Conservation (phyloP, 2,113 vertebrate species). For the Tringa solitaria region DNA sequence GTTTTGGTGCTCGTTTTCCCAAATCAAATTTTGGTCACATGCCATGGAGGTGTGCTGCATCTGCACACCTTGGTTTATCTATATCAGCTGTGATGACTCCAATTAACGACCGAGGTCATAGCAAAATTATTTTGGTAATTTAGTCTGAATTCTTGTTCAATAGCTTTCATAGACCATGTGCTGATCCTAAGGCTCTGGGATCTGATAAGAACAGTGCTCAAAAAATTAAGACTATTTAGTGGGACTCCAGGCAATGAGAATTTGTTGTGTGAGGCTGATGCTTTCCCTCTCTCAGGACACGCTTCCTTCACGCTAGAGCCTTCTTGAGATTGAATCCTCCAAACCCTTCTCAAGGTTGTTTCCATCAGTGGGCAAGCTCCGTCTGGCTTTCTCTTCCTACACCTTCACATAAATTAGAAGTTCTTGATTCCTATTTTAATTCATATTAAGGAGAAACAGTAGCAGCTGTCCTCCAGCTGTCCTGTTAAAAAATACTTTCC, state of each 20-base stretch:
- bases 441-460: background rate
- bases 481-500: background rate
- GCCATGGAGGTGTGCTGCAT: background rate
- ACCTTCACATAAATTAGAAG: background rate
- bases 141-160: background rate
- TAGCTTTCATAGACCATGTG: background rate
- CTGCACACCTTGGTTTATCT: background rate
- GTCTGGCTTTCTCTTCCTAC: background rate
- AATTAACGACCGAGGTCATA: background rate
- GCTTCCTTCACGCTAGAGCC: background rate
- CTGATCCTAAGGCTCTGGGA: background rate
- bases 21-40: background rate
- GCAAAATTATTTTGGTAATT: background rate
- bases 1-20: background rate
- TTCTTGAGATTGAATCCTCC: background rate
- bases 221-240: background rate
- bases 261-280: background rate
- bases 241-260: background rate
- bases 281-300: background rate
- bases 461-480: background rate
- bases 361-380: background rate
- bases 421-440: background rate
- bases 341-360: background rate
- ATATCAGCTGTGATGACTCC: background rate
- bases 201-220: background rate